Evolutionary conservation across 2,113 vertebrate genomes (phyloP).

Genomic region (Indri indri): DNA sequence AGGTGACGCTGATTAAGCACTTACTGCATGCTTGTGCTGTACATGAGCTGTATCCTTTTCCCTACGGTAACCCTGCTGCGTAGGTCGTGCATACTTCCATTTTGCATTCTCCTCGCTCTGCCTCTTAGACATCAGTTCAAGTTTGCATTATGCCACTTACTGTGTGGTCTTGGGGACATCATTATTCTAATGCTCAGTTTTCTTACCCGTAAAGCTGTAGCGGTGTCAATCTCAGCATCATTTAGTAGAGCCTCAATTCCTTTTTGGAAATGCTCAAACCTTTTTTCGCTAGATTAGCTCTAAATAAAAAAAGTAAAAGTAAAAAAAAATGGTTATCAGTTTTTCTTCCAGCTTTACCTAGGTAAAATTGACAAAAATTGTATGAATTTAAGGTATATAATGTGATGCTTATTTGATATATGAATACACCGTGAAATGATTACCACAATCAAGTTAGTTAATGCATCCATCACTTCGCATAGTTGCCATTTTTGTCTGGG

Average conservation of each 20-base stretch:
- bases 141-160: background rate
- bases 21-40: background rate
- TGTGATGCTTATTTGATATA: background rate
- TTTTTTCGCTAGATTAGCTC: background rate
- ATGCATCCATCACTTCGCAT: background rate
- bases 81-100: background rate
- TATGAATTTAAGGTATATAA: background rate
- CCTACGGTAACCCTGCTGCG: background rate
- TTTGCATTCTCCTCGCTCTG: background rate
- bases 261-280: background rate
- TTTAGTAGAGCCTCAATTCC: background rate
- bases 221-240: background rate
- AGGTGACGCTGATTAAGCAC: too few relatives aligned
- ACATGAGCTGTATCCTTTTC: background rate
- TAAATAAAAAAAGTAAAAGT: background rate
- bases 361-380: background rate
- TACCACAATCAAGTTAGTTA: background rate
- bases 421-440: background rate
- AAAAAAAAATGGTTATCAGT: background rate
- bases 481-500: background rate
- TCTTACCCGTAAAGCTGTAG: background rate
- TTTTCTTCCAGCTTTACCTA: background rate
- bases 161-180: background rate
- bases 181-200: background rate
- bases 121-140: background rate